Evolutionary conservation across 2,888 invertebrate species (phyloP).

Genomic region (Chymomyza fuscimana): DNA sequence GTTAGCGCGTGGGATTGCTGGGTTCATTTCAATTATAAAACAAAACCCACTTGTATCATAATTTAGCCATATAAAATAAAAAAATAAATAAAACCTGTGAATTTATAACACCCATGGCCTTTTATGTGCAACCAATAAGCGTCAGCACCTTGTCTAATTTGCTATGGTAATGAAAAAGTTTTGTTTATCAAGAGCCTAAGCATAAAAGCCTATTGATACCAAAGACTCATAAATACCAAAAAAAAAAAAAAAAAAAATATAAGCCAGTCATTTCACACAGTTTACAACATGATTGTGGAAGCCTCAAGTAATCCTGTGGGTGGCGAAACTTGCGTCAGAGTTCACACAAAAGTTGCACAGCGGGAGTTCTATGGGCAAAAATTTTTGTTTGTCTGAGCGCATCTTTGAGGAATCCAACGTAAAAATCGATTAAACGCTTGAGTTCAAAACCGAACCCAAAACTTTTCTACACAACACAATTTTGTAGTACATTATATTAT

Average conservation of each 20-base stretch:
- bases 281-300: slow-evolving; percentile 30
- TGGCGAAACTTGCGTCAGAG: slow-evolving; percentile 59
- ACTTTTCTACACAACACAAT: slow-evolving; percentile 22
- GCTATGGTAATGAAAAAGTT: slow-evolving; percentile 70
- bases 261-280: neutral
- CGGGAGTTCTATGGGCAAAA: slow-evolving; percentile 39
- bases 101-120: slow-evolving; percentile 53
- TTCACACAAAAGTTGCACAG: slow-evolving; percentile 52
- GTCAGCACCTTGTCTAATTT: slow-evolving; percentile 76
- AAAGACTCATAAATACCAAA: neutral
- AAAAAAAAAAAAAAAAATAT: slow-evolving; percentile 7
- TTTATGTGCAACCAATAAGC: slow-evolving; percentile 59
- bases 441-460: slow-evolving; percentile 10
- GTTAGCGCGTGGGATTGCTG: slow-evolving; percentile 32
- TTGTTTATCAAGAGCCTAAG: slow-evolving; percentile 52
- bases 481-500: neutral
- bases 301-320: slow-evolving; percentile 58
- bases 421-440: slow-evolving; percentile 76
- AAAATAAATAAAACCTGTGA: slow-evolving; percentile 14
- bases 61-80: neutral
- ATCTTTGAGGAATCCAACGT: slow-evolving; percentile 34
- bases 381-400: slow-evolving; percentile 5
- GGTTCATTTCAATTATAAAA: slow-evolving; percentile 43
- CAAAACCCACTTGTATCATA: slow-evolving; percentile 14
- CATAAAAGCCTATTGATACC: slow-evolving; percentile 15